Evolutionary conservation across 2,113 vertebrate genomes (phyloP).

Genomic region (Anolis sagrei): DNA sequence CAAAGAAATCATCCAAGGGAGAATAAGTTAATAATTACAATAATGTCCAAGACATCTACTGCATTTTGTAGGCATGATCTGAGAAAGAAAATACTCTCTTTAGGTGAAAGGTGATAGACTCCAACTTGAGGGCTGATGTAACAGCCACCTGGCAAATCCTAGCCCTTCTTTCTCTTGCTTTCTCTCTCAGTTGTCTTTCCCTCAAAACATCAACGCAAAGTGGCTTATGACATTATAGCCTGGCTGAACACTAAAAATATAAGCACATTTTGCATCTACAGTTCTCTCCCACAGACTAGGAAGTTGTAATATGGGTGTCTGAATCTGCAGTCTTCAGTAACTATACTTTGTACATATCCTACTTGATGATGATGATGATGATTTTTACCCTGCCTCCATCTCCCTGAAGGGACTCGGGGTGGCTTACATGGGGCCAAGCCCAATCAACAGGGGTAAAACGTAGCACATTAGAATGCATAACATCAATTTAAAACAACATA

Average conservation of each 20-base stretch:
- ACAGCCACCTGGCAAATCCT: background rate
- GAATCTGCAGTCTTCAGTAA: background rate
- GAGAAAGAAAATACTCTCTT: conserved; percentile 27
- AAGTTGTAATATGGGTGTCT: background rate
- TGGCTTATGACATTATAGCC: too few relatives aligned
- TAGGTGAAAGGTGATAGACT: conserved; percentile 42
- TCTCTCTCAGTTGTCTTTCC: too few relatives aligned
- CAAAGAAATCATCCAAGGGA: conserved; percentile 32
- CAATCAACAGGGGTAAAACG: too few relatives aligned
- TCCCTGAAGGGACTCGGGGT: too few relatives aligned
- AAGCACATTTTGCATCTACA: background rate
- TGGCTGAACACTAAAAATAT: background rate
- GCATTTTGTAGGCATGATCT: conserved; percentile 31
- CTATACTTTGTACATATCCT: background rate
- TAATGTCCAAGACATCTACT: conserved; percentile 24
- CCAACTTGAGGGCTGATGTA: conserved; percentile 52
- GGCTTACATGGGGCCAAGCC: too few relatives aligned
- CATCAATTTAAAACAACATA: too few relatives aligned
- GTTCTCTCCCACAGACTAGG: background rate
- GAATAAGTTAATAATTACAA: conserved; percentile 42
- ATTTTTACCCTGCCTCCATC: too few relatives aligned
- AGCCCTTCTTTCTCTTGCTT: background rate
- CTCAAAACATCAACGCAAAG: too few relatives aligned
- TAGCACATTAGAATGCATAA: too few relatives aligned
- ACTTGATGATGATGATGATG: too few relatives aligned